Evolutionary conservation across 2,113 vertebrate genomes (phyloP).

Genomic region (Cinclus cinclus): DNA sequence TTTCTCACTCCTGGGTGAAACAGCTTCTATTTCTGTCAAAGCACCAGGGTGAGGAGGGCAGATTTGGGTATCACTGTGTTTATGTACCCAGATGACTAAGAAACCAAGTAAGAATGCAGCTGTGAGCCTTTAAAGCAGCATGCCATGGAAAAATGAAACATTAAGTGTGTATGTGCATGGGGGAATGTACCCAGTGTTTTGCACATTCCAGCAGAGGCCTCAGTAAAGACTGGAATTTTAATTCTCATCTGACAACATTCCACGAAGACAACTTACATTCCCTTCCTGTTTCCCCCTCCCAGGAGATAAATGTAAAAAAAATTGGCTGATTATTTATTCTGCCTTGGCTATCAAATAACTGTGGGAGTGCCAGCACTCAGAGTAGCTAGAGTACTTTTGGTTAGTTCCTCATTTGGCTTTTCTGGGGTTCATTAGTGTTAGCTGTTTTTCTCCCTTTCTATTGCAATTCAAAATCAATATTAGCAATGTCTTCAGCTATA

Average conservation of each 20-base stretch:
- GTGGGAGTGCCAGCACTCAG: not conserved
- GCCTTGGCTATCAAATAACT: not conserved
- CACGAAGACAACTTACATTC: not conserved
- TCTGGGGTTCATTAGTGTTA: not conserved
- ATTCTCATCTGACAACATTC: constrained; percentile 45
- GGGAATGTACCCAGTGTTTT: constrained; percentile 13
- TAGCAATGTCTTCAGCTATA: not conserved
- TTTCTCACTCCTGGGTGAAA: not conserved
- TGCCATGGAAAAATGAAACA: not conserved
- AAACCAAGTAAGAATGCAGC: not conserved
- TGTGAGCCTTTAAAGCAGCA: not conserved
- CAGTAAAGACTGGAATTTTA: constrained; percentile 37
- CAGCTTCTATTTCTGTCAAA: not conserved
- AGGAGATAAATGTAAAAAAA: not conserved
- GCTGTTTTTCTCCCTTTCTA: not conserved
- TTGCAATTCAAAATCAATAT: not conserved
- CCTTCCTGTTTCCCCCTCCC: not conserved
- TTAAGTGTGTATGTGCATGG: not conserved
- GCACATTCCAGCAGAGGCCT: constrained; percentile 30
- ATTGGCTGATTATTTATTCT: constrained; percentile 21
- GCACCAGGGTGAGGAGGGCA: not conserved
- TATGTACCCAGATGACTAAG: not conserved
- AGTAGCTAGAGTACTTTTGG: not conserved
- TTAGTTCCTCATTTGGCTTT: not conserved
- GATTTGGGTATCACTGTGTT: not conserved